Evolutionary conservation across 1,140 invertebrate species (phyloP), one percentile per base, ranked within the genome.

Genomic region (Atta cephalotes): DNA sequence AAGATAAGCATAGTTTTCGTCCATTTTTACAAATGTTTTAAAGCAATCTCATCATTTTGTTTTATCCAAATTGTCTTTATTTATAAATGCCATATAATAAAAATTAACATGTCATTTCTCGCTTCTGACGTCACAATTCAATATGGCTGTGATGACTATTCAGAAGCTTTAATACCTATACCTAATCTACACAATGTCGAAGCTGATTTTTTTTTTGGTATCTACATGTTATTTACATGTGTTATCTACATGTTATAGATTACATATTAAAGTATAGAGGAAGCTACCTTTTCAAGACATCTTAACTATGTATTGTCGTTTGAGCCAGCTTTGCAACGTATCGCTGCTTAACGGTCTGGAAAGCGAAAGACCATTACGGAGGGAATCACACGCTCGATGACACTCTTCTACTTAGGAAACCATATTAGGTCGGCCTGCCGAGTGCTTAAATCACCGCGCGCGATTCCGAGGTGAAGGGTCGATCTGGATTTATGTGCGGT

Each of bases 381-480:
- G 62, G 63, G 91, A 90, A 91, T 92, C 91, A 92, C 91, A 92
- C 89, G 91, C 91, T 90, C 91, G 84, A 92, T 90, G 91, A 92
- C 91, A 92, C 91, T 90, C 89, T 84, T 87, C 87, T 92, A 89
- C 91, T 92, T 91, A 91, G 89, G 91, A 92, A 92, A 89, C 91
- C 91, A 84, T 92, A 91, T 91, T 91, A 89, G 91, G 85, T 88
- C 66, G 89, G 70, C 77, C 65, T 58, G 87, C 72, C 71, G 63
- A 71, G 53, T 66, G 82, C 53, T 91, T 91, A 91, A 91, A 90
- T 90, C 89, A 89, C 88, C 71, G 85, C 89, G 79, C 76, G 84
- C 80, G 82, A 84, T 85, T 86, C 60, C 87, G 63, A 90, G 85
- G 87, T 79, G 85, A 91, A 85, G 88, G 89, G 88, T 90, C 90